Percentiles rank a stretch among this genome's conserved stretches.
Conservation (phyloP, 2,113 vertebrate species). For the Silurus asotus region DNA sequence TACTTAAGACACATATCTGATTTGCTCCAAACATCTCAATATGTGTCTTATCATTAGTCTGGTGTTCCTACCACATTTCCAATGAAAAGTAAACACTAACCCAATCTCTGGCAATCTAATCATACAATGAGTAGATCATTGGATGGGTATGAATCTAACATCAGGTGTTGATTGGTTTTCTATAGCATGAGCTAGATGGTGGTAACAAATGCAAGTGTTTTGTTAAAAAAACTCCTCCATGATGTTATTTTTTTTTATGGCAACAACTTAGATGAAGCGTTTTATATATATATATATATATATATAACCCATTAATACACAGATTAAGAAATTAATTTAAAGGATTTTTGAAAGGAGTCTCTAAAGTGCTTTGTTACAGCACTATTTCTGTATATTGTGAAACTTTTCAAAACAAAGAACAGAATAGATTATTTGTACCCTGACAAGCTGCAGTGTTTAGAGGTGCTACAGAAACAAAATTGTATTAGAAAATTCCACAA, state of each 20-base stretch:
- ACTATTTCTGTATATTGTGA: neutral
- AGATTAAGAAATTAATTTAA: neutral
- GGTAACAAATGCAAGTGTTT: neutral
- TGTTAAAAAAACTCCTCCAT: neutral
- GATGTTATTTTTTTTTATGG: neutral
- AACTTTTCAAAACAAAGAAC: neutral
- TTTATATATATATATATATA: too few species aligned
- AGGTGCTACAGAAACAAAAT: neutral
- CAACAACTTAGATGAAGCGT: neutral
- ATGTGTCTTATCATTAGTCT: conserved; percentile 53
- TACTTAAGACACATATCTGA: conserved; percentile 41
- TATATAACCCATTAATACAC: too few species aligned
- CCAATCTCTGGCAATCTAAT: conserved; percentile 40
- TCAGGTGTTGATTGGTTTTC: neutral
- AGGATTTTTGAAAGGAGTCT: neutral
- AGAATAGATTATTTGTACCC: neutral
- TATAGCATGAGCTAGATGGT: neutral
- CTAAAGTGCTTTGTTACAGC: neutral
- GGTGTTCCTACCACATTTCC: conserved; percentile 38
- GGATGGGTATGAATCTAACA: neutral
- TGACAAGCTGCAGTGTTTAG: neutral
- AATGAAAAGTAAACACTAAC: conserved; percentile 54
- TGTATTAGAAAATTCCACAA: neutral
- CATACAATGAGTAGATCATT: conserved; percentile 40
- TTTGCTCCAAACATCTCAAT: conserved; percentile 40